Conservation (phyloP, 2,888 invertebrate genomes). For the Scaptomyza parva region DNA sequence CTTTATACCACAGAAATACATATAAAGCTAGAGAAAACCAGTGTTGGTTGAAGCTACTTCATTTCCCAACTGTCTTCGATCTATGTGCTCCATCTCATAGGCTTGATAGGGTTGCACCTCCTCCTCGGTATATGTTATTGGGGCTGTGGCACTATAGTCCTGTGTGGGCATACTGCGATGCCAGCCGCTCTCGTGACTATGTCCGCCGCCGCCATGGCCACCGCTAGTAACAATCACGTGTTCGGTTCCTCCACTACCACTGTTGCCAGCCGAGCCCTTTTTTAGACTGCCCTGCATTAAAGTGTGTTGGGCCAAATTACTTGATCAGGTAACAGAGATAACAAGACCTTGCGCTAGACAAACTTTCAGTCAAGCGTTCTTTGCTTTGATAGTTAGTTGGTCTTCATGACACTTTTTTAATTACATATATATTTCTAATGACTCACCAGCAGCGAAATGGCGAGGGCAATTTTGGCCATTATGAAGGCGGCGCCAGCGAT, state of each 20-base stretch:
- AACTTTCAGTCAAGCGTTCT: too few relatives aligned
- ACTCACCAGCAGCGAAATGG: conserved; percentile 87
- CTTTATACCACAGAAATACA: conserved; percentile 59
- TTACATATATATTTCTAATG: background rate
- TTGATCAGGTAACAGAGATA: conserved; percentile 12
- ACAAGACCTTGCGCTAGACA: too few relatives aligned
- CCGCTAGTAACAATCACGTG: conserved; percentile 86
- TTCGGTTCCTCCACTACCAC: conserved; percentile 77
- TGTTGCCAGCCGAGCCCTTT: conserved; percentile 86
- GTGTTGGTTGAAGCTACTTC: conserved; percentile 16
- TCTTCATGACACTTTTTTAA: too few relatives aligned
- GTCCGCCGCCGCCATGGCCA: conserved; percentile 66
- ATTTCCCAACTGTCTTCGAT: conserved; percentile 42
- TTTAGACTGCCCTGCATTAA: conserved; percentile 87
- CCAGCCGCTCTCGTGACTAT: conserved; percentile 84
- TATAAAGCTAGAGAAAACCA: conserved; percentile 68
- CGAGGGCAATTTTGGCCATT: conserved; percentile 88
- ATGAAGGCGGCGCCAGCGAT: conserved; percentile 89
- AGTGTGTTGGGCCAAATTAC: conserved; percentile 51
- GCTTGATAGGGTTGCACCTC: conserved; percentile 53
- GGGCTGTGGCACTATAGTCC: conserved; percentile 19
- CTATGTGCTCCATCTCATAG: conserved; percentile 48
- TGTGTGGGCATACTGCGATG: conserved; percentile 82
- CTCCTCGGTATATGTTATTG: background rate
- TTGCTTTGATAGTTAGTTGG: background rate